phyloP scores from a whole-genome alignment of 2,113 vertebrate genomes.

The Osmerus eperlanus region DNA sequence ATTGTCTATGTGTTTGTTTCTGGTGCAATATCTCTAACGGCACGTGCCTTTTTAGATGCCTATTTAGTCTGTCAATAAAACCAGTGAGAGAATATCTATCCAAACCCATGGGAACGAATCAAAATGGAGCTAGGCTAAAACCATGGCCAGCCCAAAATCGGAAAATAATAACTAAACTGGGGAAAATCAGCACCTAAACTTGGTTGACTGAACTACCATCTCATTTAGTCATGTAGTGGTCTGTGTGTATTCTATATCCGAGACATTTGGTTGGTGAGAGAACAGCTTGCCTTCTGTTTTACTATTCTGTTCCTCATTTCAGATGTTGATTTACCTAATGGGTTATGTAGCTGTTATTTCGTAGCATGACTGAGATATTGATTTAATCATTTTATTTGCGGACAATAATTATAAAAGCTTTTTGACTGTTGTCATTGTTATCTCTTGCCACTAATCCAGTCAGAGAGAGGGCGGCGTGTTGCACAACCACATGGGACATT shows the following conservation, averaged over 20 bases:
- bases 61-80: conserved; percentile 71
- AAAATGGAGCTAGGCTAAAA: conserved; percentile 66
- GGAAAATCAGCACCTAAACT: conserved; percentile 61
- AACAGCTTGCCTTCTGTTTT: conserved; percentile 72
- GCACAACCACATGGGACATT: conserved; percentile 74
- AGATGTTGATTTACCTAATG: conserved; percentile 61
- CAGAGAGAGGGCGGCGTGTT: conserved; percentile 71
- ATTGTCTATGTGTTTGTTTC: conserved; percentile 72
- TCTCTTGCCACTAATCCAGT: conserved; percentile 72
- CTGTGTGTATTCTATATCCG: conserved; percentile 62
- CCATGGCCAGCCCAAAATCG: conserved; percentile 36
- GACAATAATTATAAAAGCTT: conserved; percentile 63
- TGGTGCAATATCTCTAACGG: conserved; percentile 73
- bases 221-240: conserved; percentile 57
- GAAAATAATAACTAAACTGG: conserved; percentile 53
- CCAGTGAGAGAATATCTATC: conserved; percentile 49
- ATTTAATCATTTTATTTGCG: conserved; percentile 62
- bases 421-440: conserved; percentile 66
- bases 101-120: conserved; percentile 60
- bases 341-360: conserved; percentile 71
- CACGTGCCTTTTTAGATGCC: conserved; percentile 78
- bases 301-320: conserved; percentile 68
- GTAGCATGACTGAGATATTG: conserved; percentile 74
- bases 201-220: conserved; percentile 67
- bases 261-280: conserved; percentile 52